A percentile compares a stretch with the other conserved stretches of the same genome.
phyloP scores from a whole-genome alignment of 2,888 invertebrate species.

The Megaustenia siamemsis region DNA sequence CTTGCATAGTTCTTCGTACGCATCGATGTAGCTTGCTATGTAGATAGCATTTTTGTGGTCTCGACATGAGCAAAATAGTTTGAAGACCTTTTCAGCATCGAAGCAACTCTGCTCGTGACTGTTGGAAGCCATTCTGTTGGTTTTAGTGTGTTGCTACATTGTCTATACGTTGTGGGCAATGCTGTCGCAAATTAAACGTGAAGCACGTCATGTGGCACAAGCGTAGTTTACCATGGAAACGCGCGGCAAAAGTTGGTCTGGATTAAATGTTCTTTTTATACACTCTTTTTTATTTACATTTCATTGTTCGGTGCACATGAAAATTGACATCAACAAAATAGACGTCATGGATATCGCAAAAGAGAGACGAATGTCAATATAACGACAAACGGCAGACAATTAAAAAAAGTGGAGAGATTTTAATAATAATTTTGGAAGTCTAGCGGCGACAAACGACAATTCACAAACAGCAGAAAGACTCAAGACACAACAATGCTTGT shows the following conservation, averaged over 20 bases:
- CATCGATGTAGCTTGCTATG: constrained; percentile 65
- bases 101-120: constrained; percentile 56
- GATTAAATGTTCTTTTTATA: not conserved
- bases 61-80: constrained; percentile 61
- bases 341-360: no score
- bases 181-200: not conserved
- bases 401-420: no score
- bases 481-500: no score
- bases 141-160: no score
- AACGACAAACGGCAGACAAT: no score
- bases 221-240: constrained; percentile 8
- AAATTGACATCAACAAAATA: no score
- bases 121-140: constrained; percentile 42
- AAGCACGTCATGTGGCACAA: not conserved
- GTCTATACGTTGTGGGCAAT: not conserved
- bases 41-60: constrained; percentile 60
- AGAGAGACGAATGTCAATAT: no score
- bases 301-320: no score
- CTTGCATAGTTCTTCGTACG: constrained; percentile 70
- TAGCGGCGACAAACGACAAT: no score
- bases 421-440: no score
- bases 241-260: not conserved
- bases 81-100: constrained; percentile 62
- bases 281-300: not conserved
- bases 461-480: no score